Percentiles rank a stretch among this genome's conserved stretches.
Evolutionary conservation across 2,797 vertebrate genomes (phyloP).

Genomic region (Glossophaga mutica): DNA sequence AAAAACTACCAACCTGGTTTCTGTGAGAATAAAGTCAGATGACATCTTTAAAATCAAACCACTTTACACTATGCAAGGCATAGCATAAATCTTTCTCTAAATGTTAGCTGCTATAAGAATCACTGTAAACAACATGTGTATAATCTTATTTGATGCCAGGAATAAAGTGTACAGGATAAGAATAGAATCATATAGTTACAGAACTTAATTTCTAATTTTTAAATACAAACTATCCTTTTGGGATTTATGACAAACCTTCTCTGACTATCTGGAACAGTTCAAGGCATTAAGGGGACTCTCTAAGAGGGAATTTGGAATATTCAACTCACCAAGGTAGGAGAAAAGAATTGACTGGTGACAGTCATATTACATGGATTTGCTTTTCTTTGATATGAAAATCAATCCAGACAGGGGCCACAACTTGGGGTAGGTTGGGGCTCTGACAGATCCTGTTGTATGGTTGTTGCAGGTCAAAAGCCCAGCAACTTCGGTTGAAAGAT

Average conservation of each 20-base stretch:
- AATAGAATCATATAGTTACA: neutral
- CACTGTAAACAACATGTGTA: neutral
- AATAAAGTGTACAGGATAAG: neutral
- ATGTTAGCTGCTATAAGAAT: neutral
- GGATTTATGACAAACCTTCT: neutral
- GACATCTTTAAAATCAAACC: neutral
- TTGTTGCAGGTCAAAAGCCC: conserved; percentile 38
- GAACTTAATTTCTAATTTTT: conserved; percentile 28
- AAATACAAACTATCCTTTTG: neutral
- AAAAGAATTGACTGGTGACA: neutral
- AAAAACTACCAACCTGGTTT: neutral
- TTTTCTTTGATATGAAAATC: neutral
- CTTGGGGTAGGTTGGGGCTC: neutral
- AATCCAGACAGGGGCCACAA: neutral
- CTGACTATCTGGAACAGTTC: neutral
- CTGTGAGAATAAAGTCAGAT: conserved; percentile 10
- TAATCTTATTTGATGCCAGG: neutral
- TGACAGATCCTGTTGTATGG: neutral
- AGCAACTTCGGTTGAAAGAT: conserved; percentile 29
- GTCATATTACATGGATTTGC: neutral
- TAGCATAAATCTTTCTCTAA: neutral
- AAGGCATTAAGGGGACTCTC: neutral
- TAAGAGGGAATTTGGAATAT: neutral
- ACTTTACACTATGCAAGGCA: neutral
- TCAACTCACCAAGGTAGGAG: neutral